Evolutionary conservation across 2,888 invertebrate genomes (phyloP), one percentile per base, ranked within the genome.

Genomic region (Pelosia muscerda): DNA sequence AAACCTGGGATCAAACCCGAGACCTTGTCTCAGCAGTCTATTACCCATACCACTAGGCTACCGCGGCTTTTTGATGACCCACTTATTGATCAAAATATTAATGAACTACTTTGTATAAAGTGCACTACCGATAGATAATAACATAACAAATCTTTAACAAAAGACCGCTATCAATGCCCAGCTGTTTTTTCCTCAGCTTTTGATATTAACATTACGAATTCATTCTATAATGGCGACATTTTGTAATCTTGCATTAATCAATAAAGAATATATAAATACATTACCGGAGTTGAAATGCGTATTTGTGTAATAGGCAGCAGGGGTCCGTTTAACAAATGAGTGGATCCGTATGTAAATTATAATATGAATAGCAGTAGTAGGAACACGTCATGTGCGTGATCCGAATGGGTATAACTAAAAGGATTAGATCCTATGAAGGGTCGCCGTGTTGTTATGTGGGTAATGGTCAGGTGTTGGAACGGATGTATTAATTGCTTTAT

Each of bases 201-300:
- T 53, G 63, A 72, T 49, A 67, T 42, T 66, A 66, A 74, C 66
- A 77, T 72, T 64, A 75, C 61, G 63, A 63, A 69, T 73, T 68
- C 68, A 70, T 71, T 64, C 79, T 61, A 68, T 72, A 74, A 79
- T 31, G 59, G 19, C 63, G 69, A 72, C 69, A 66, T 67, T 31
- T 38, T 59, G 76, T 78, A 77, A 76, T 79, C 68, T 76, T 78
- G 74, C 70, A 75, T 75, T 78, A 74, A 80, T 84, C 84, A 79
- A 85, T 83, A 75, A 79, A 72, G 71, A 75, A 71, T 75, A 73
- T 71, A 72, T 84, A 84, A 86, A 87, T 84, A 81, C 82, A 82
- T 83, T 78, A 85, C 84, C 87, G 83, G 74, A 73, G 77, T 71
- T 73, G 75, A 74, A 68, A 73, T 67, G 76, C 53, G 60, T 60